Evolutionary conservation across 2,797 vertebrate species (phyloP), one percentile per base, ranked within the genome.

Genomic region (Liasis olivaceus): DNA sequence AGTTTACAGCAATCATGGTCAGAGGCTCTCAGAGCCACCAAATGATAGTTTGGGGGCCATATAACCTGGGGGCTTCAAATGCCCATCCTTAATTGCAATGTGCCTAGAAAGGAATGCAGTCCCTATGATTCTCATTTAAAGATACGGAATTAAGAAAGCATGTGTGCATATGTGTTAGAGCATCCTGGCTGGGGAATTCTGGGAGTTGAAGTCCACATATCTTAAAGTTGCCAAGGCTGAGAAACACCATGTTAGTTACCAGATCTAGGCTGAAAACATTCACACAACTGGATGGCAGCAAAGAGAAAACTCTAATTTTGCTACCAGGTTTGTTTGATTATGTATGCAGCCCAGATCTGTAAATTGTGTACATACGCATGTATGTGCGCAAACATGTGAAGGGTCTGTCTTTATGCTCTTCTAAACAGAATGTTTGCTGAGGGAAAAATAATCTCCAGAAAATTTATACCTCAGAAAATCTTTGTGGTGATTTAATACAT

Each of bases 351-450:
- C 69, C 31, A 77, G 17, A 77, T 77, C 36, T 77, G 31, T 42
- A 77, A 20, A 77, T 22, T 77, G 69, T 36, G 69, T 77, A 42
- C 7, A 77, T 77, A 31, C 8, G 17, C 15, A 77, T 7, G 17
- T 17, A 42, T 42, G 17, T 20, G 42, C 20, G 17, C 1, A 3
- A 15, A 5, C 2, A 69, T 31, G 28, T 87, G 1, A 63, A 64
- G 8, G 3, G 90, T 81, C 85, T 91, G 58, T 91, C 92, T 24
- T 36, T 90, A 28, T 94, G 91, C 7, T 59, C 22, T 13, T 1
- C 66, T 58, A 93, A 14, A 91, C 63, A 91, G 60, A 26, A 17
- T 22, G 4, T 85, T 90, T 90, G 0, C 3, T 91, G 36, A 22
- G 7, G n/a, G 22, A 56, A 31, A 8, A 66, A 86, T 17, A 3